Evolutionary conservation across 1,140 invertebrate genomes (phyloP).

Genomic region (Leptopilina clavipes): DNA sequence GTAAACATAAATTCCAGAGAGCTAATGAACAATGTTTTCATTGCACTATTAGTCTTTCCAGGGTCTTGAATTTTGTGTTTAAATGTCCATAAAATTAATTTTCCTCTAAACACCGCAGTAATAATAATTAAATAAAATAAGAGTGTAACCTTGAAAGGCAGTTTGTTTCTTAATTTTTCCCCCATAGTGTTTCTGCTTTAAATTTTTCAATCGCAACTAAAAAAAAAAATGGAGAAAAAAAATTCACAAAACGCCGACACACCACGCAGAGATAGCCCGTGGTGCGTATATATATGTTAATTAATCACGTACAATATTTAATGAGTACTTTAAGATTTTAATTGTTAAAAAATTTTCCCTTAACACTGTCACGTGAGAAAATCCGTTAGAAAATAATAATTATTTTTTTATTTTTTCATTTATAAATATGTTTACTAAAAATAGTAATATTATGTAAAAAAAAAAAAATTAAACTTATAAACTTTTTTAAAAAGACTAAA

Average conservation of each 20-base stretch:
- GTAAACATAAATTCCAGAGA: background rate
- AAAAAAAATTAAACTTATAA: too few relatives aligned
- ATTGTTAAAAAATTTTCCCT: too few relatives aligned
- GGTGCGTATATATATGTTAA: constrained; percentile 32
- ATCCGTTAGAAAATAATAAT: too few relatives aligned
- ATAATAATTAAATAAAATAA: background rate
- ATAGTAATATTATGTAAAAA: too few relatives aligned
- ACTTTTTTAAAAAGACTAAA: too few relatives aligned
- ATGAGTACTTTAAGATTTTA: constrained; percentile 58
- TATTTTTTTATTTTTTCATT: too few relatives aligned
- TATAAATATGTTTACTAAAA: too few relatives aligned
- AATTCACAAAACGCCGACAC: background rate
- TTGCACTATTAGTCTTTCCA: constrained; percentile 19
- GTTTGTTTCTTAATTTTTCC: background rate
- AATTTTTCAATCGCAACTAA: too few relatives aligned
- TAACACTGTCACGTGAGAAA: too few relatives aligned
- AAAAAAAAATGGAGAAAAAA: too few relatives aligned
- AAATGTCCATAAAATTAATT: constrained; percentile 39
- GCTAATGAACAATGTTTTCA: constrained; percentile 12
- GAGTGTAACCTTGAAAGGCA: background rate
- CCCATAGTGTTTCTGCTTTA: background rate
- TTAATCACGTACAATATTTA: constrained; percentile 63
- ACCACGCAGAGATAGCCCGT: constrained; percentile 40
- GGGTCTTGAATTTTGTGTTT: constrained; percentile 14
- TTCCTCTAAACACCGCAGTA: constrained; percentile 38